Evolutionary conservation across 1,140 invertebrate genomes (phyloP).

Genomic region (Monochamus saltuarius): DNA sequence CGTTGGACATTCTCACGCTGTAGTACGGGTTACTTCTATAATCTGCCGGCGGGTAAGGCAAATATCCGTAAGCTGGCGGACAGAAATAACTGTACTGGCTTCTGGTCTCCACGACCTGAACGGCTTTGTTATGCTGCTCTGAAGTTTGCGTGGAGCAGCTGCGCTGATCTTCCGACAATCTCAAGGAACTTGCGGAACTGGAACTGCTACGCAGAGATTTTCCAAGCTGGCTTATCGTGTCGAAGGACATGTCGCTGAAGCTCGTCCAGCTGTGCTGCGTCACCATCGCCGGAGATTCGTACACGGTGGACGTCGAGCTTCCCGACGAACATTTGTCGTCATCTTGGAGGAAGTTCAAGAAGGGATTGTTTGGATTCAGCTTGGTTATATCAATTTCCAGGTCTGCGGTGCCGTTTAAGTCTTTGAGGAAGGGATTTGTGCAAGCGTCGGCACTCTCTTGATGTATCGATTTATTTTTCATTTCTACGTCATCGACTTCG

Average conservation of each 20-base stretch:
- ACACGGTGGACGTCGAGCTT: conserved; percentile 1
- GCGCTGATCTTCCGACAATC: too few relatives aligned
- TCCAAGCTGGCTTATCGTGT: background rate
- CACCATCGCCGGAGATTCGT: background rate
- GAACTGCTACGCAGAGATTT: background rate
- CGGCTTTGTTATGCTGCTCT: too few relatives aligned
- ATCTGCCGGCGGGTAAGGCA: background rate
- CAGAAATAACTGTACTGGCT: background rate
- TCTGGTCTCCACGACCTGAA: background rate
- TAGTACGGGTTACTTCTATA: conserved; percentile 6
- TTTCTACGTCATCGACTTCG: background rate
- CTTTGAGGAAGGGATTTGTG: background rate
- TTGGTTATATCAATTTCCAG: background rate
- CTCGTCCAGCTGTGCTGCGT: background rate
- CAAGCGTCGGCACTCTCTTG: background rate
- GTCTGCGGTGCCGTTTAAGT: background rate
- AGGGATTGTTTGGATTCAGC: conserved; percentile 8
- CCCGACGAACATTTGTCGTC: background rate
- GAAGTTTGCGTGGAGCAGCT: too few relatives aligned
- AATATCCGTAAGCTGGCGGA: background rate
- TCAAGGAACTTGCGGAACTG: background rate
- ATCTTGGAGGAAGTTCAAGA: background rate
- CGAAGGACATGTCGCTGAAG: background rate
- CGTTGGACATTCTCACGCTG: background rate
- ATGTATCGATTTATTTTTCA: background rate